Evolutionary conservation across 2,888 invertebrate species (phyloP).

Genomic region (Napeogenes sylphis): DNA sequence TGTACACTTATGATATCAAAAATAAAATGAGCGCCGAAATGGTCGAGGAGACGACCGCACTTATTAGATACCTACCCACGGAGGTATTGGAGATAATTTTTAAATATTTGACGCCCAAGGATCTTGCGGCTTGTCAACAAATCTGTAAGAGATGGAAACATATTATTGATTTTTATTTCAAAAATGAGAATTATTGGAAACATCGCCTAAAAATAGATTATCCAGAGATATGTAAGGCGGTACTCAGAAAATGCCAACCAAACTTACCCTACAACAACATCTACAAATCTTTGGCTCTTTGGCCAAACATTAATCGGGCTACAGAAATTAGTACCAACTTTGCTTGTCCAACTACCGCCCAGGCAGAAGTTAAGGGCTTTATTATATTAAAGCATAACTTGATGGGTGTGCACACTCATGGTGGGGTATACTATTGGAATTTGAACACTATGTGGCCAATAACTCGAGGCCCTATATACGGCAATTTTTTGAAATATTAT

Average conservation of each 20-base stretch:
- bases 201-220: not conserved
- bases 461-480: constrained; percentile 3
- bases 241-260: not conserved
- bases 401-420: constrained; percentile 4
- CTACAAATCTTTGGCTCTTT: not conserved
- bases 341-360: constrained; percentile 1
- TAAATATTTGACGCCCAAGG: not conserved
- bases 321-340: not conserved
- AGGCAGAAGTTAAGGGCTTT: not conserved
- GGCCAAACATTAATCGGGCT: not conserved
- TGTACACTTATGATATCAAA: not conserved
- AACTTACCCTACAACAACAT: constrained; percentile 3
- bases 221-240: not conserved
- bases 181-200: constrained; percentile 5
- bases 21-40: not conserved
- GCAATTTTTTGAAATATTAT: constrained; percentile 3
- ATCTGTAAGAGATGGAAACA: not conserved
- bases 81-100: not conserved
- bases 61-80: not conserved
- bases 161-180: constrained; percentile 3
- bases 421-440: constrained; percentile 3
- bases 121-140: not conserved
- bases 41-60: not conserved
- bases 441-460: not conserved
- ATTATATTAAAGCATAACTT: not conserved